Evolutionary conservation across 1,140 invertebrate genomes (phyloP).

Genomic region (Spodoptera frugiperda): DNA sequence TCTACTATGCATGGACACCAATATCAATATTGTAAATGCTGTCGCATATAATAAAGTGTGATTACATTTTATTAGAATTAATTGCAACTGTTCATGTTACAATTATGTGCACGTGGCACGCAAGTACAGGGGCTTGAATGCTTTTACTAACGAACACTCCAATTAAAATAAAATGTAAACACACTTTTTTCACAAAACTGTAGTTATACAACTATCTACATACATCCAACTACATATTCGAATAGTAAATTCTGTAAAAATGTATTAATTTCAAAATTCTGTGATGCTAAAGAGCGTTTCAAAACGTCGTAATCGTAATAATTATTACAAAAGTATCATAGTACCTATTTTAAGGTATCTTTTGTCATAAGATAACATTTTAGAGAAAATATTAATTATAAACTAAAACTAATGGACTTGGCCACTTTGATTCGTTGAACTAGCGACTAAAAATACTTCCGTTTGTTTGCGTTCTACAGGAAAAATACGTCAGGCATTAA

Average conservation of each 20-base stretch:
- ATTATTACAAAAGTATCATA: conserved; percentile 1
- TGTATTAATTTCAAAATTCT: conserved; percentile 16
- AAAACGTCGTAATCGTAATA: conserved; percentile 13
- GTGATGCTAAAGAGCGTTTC: conserved; percentile 13
- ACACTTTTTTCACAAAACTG: neutral
- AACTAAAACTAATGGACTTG: conserved; percentile 35
- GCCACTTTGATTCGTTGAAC: conserved; percentile 31
- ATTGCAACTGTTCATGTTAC: conserved; percentile 1
- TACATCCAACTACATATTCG: conserved; percentile 11
- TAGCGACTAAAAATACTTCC: conserved; percentile 31
- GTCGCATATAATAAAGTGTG: neutral
- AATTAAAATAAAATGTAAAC: neutral
- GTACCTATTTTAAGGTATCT: neutral
- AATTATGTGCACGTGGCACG: conserved; percentile 5
- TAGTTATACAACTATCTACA: conserved; percentile 8
- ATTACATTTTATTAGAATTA: conserved; percentile 12
- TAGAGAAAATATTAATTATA: conserved; percentile 14
- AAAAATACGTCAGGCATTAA: neutral
- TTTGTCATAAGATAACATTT: conserved; percentile 28
- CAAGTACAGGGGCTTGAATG: neutral
- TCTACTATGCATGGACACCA: conserved; percentile 23
- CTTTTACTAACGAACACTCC: neutral
- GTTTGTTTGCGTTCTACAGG: neutral
- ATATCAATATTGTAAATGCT: conserved; percentile 26
- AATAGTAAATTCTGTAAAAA: conserved; percentile 30